A percentile compares a stretch with the other conserved stretches of the same genome.
These are phyloP conservation scores for Hippasteria phrygiana DNA, from an alignment of 53 echinoderm and acorn worm genomes.

Conservation along the genomic window DNA sequence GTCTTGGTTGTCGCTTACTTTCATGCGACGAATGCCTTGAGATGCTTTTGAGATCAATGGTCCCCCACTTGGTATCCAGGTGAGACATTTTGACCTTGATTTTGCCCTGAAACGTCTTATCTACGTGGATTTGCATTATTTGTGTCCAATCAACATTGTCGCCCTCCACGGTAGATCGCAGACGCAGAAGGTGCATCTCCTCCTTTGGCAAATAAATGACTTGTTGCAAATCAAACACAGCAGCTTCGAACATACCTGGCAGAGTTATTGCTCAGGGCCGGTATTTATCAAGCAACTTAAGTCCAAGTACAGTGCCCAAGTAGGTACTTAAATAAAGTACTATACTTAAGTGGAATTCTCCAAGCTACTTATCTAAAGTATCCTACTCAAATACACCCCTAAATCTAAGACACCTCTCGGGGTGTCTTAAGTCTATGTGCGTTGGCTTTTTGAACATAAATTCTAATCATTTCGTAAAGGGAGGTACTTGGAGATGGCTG, in stretches of 20 bases:
- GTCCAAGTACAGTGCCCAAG: too few relatives aligned
- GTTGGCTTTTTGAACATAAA: too few relatives aligned
- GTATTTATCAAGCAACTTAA: too few relatives aligned
- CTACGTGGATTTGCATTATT: constrained; percentile 28
- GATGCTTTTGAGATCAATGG: constrained; percentile 3
- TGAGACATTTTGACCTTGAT: constrained; percentile 68
- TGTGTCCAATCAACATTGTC: constrained; percentile 58
- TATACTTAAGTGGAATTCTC: too few relatives aligned
- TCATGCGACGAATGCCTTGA: background rate
- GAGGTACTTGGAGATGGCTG: too few relatives aligned
- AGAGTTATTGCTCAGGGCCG: constrained; percentile 6
- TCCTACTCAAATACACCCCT: too few relatives aligned
- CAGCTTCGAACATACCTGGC: background rate
- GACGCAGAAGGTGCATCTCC: constrained; percentile 35
- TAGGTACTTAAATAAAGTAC: too few relatives aligned
- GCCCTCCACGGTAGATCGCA: constrained; percentile 48
- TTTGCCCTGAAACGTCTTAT: constrained; percentile 23
- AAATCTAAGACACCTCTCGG: too few relatives aligned
- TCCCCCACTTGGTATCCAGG: constrained; percentile 21
- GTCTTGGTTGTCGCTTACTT: background rate
- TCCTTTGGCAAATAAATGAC: constrained; percentile 73
- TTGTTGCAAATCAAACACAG: constrained; percentile 69
- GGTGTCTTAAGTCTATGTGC: too few relatives aligned
- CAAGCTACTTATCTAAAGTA: too few relatives aligned
- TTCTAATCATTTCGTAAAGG: too few relatives aligned